Percentiles rank a stretch among this genome's conserved stretches.
phyloP scores from a whole-genome alignment of 92 coral and sea anemone genomes.

The Scolanthus callimorphus region DNA sequence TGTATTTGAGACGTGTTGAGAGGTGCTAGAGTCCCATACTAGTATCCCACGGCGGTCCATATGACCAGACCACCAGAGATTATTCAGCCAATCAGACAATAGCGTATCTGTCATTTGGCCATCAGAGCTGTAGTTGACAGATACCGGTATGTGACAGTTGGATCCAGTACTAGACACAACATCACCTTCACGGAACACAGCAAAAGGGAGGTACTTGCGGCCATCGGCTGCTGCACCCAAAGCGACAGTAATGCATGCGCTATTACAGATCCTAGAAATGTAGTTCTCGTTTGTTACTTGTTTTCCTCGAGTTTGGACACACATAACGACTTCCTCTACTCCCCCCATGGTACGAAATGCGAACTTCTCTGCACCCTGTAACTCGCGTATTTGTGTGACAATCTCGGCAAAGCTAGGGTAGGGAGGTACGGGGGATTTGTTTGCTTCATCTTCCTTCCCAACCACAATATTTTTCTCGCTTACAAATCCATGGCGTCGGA shows the following conservation, averaged over 20 bases:
- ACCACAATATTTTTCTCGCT: not conserved
- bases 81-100: not conserved
- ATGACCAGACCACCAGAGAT: not conserved
- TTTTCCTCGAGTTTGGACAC: too few relatives aligned
- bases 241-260: not conserved
- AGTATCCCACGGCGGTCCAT: not conserved
- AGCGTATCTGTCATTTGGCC: constrained; percentile 2
- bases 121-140: not conserved
- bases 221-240: not conserved
- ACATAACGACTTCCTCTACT: not conserved
- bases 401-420: not conserved
- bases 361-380: not conserved
- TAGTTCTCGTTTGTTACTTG: too few relatives aligned
- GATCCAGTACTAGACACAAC: not conserved
- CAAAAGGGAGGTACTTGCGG: not conserved
- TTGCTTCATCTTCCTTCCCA: not conserved
- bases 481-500: not conserved
- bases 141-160: not conserved
- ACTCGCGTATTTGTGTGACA: not conserved
- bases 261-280: not conserved
- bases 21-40: not conserved
- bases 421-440: not conserved
- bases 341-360: not conserved
- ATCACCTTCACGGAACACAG: not conserved
- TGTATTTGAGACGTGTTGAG: not conserved